Conservation (phyloP, 2,113 vertebrate genomes). For the Crypturellus undulatus region DNA sequence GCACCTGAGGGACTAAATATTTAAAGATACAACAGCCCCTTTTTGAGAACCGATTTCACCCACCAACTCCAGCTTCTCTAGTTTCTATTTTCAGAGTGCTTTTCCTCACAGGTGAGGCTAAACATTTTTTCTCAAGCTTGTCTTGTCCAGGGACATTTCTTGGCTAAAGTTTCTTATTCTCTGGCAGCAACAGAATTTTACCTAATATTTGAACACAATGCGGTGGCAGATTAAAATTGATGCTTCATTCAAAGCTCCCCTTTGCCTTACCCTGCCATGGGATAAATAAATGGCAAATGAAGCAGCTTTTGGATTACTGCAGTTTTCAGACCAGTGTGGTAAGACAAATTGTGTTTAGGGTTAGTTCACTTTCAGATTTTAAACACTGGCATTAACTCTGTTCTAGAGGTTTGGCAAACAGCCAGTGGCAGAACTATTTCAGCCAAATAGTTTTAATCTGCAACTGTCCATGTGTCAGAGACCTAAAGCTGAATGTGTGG, state of each 20-base stretch:
- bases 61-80: background rate
- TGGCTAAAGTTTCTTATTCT: slow-evolving; percentile 25
- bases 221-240: slow-evolving; percentile 25
- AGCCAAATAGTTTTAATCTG: slow-evolving; percentile 26
- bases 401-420: background rate
- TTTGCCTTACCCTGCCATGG: background rate
- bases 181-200: slow-evolving; percentile 20
- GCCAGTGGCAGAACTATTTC: background rate
- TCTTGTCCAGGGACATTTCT: slow-evolving; percentile 28
- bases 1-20: background rate
- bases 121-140: slow-evolving; percentile 15
- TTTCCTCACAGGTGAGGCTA: slow-evolving; percentile 31
- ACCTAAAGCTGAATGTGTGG: slow-evolving; percentile 22
- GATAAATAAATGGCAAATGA: background rate
- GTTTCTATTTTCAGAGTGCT: background rate
- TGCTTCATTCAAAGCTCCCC: background rate
- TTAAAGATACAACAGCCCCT: background rate
- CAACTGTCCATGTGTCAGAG: background rate
- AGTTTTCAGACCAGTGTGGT: background rate
- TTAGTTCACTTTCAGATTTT: background rate
- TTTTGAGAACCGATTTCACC: background rate
- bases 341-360: background rate
- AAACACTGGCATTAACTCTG: background rate
- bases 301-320: background rate
- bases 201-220: background rate